Conservation (phyloP, 2,797 vertebrate genomes). For the Chloroceryle inda region DNA sequence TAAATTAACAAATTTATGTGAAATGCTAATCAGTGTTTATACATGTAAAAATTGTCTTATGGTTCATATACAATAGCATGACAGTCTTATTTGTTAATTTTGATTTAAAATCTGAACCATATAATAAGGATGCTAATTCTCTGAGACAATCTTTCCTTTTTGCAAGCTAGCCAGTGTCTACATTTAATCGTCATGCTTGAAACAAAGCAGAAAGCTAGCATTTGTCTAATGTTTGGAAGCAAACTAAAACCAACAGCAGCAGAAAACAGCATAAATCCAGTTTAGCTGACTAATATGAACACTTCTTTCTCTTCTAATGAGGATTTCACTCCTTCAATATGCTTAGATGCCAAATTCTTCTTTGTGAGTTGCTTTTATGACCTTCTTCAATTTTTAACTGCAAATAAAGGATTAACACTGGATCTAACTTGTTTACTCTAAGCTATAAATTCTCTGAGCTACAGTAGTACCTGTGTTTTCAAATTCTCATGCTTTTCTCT, state of each 20-base stretch:
- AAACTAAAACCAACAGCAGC: constrained; percentile 19
- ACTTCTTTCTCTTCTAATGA: constrained; percentile 56
- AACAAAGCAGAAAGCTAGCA: constrained; percentile 53
- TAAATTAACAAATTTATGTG: constrained; percentile 71
- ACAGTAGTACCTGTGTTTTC: constrained; percentile 60
- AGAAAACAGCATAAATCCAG: constrained; percentile 17
- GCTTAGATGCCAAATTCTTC: constrained; percentile 4
- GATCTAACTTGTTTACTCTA: constrained; percentile 65
- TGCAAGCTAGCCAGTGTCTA: constrained; percentile 14
- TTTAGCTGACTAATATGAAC: constrained; percentile 28
- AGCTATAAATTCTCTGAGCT: constrained; percentile 61
- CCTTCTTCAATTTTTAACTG: constrained; percentile 66
- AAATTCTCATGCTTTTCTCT: constrained; percentile 8
- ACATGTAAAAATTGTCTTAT: constrained; percentile 39
- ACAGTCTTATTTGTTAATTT: constrained; percentile 60
- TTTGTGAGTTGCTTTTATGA: constrained; percentile 58
- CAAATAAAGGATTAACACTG: constrained; percentile 74
- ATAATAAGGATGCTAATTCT: constrained; percentile 40
- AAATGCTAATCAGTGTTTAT: constrained; percentile 74
- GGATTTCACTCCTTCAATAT: not conserved
- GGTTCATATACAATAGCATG: constrained; percentile 23
- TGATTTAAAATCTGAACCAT: constrained; percentile 58
- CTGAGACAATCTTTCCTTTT: constrained; percentile 16
- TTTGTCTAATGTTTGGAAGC: constrained; percentile 43
- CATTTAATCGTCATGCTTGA: constrained; percentile 24